Percentiles rank a stretch among this genome's conserved stretches.
Conservation (phyloP, 53 echinoderm and acorn worm species). For the Holothuria leucospilota region DNA sequence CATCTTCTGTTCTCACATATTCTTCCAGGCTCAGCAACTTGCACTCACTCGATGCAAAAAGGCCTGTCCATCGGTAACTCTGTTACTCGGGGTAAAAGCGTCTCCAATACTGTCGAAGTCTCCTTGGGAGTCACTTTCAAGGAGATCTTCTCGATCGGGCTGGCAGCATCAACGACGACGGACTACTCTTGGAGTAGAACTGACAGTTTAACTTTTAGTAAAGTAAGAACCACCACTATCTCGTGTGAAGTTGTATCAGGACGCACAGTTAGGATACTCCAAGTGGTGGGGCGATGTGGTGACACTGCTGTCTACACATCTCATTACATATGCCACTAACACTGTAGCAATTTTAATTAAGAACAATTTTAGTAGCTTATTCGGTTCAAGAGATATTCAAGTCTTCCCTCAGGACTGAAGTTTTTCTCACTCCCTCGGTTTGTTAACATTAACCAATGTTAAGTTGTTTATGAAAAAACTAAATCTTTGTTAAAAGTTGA, state of each 20-base stretch:
- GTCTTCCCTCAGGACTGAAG: no score
- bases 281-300: slow-evolving; percentile 6
- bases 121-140: not conserved
- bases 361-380: no score
- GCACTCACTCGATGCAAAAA: slow-evolving; percentile 8
- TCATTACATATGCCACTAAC: slow-evolving; percentile 1
- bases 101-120: slow-evolving; percentile 6
- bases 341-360: not conserved
- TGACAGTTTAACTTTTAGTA: slow-evolving; percentile 4
- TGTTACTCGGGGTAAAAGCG: not conserved
- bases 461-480: no score
- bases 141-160: not conserved
- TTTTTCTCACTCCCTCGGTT: no score
- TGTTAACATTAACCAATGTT: no score
- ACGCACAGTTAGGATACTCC: not conserved
- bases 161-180: not conserved
- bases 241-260: not conserved
- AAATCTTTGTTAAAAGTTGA: no score
- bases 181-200: not conserved
- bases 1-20: no score
- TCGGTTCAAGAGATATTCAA: no score
- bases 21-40: not conserved
- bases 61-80: not conserved
- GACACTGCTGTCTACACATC: slow-evolving; percentile 4
- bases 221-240: not conserved